These are phyloP conservation scores for Andrena camellia DNA, from an alignment of 2,888 invertebrate genomes.

Conservation along the genomic window DNA sequence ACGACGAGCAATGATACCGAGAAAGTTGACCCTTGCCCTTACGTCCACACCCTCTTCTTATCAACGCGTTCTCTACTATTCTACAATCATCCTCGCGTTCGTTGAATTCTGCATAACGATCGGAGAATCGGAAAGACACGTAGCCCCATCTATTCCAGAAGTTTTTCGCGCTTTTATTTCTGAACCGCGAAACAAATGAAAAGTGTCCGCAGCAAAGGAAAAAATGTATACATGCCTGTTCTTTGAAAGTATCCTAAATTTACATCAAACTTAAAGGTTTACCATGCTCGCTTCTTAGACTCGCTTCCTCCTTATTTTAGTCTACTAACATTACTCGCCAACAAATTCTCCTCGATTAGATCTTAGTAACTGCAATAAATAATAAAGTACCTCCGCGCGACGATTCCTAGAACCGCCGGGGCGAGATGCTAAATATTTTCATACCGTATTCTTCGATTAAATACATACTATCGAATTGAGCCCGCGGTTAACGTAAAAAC, in stretches of 20 bases:
- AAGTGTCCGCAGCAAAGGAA: conserved; percentile 18
- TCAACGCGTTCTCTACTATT: conserved; percentile 17
- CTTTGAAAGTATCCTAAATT: conserved; percentile 26
- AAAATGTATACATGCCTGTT: conserved; percentile 12
- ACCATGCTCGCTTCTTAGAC: conserved; percentile 28
- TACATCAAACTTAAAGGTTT: conserved; percentile 30
- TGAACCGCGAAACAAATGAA: conserved; percentile 20
- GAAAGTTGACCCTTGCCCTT: conserved; percentile 48
- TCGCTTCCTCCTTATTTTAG: conserved; percentile 9
- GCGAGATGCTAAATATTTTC: conserved; percentile 10
- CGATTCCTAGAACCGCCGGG: conserved; percentile 51
- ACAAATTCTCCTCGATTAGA: conserved; percentile 8
- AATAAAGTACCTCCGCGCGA: conserved; percentile 46
- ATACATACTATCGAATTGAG: conserved; percentile 22
- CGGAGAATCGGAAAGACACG: conserved; percentile 41
- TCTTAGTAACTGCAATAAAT: conserved; percentile 51
- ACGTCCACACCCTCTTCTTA: conserved; percentile 63
- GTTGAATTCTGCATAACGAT: conserved; percentile 41
- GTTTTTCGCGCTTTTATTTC: conserved; percentile 35
- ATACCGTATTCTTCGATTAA: conserved; percentile 20
- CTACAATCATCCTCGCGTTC: conserved; percentile 29
- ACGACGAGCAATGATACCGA: conserved; percentile 49
- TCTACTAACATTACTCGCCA: conserved; percentile 10
- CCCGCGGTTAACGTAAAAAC: conserved; percentile 19
- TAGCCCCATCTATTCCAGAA: conserved; percentile 13